Base-by-base conservation (phyloP, 2,113 vertebrate species). In the Lasiurus borealis region DNA sequence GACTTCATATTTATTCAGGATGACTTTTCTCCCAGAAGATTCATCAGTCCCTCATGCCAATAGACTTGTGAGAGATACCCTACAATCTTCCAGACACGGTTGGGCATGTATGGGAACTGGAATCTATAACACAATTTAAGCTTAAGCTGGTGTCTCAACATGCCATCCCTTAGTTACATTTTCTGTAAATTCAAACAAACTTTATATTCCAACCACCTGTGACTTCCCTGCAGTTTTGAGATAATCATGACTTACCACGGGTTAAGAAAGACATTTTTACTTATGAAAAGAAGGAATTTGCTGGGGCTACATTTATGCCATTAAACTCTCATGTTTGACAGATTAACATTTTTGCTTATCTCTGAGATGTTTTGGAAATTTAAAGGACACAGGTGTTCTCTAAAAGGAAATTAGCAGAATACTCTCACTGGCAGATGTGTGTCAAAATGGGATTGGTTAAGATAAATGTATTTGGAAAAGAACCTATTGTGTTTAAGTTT, bases 381-480 rank as follows among this genome's bases (percentile, higher is more conserved):
- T 81, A 72, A 95, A 93, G 62, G 15, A 57, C 16, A 80, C 27
- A 80, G n/a, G 36, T 93, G 25, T 96, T 82, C 40, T 77, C 54
- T 85, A 36, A 73, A 88, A 89, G 62, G 89, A 86, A 95, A 84
- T 77, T 77, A 77, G 64, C 71, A 66, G 21, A 23, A 12, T 72
- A 13, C 71, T 93, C 69, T 27, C 34, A 16, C 29, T 72, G n/a
- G 23, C 44, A 78, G 13, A 27, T 76, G 16, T 71, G 34, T 84
- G 59, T 92, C 54, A 77, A 72, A 82, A 92, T 25, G 10, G 44
- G 89, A 96, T n/a, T 85, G 15, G 46, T 29, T 68, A 59, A 66
- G 64, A 87, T 91, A 90, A 95, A 81, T 8, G 4, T 73, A 50
- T 25, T 90, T 83, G 59, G 15, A 80, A 93, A 87, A 73, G 36